These are phyloP conservation scores for Dendronephthya gigantea DNA, from an alignment of 64 coral and sea anemone species.

Conservation along the genomic window DNA sequence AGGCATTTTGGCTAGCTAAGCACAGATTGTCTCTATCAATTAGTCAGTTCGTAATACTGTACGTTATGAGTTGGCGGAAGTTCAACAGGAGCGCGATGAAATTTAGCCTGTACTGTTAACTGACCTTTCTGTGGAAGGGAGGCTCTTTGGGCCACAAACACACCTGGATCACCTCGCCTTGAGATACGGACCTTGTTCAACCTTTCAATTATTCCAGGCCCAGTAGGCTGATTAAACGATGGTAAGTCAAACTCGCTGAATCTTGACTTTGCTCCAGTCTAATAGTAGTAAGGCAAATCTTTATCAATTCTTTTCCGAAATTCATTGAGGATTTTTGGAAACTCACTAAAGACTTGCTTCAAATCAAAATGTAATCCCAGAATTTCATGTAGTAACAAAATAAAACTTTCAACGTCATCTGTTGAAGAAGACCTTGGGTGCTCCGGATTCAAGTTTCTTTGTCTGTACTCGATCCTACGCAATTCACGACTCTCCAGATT, in stretches of 20 bases:
- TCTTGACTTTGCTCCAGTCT: constrained; percentile 33
- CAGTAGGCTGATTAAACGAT: constrained; percentile 43
- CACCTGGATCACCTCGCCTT: not conserved
- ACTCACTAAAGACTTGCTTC: constrained; percentile 33
- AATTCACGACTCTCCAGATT: not conserved
- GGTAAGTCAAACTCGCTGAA: constrained; percentile 4
- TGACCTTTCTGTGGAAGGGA: not conserved
- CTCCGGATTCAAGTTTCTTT: not conserved
- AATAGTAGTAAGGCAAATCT: constrained; percentile 43
- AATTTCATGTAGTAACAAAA: constrained; percentile 21
- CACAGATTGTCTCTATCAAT: not conserved
- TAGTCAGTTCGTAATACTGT: not conserved
- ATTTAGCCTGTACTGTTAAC: not conserved
- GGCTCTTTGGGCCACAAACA: not conserved
- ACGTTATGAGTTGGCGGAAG: not conserved
- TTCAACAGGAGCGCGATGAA: not conserved
- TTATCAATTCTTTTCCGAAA: constrained; percentile 43
- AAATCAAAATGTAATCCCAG: constrained; percentile 36
- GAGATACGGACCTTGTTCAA: constrained; percentile 5
- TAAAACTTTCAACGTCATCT: constrained; percentile 34
- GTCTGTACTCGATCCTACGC: not conserved
- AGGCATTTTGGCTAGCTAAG: not conserved
- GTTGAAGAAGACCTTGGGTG: constrained; percentile 35
- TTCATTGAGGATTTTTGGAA: constrained; percentile 48
- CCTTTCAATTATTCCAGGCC: not conserved